Percentiles rank a stretch among this genome's conserved stretches.
These are phyloP conservation scores for Cremastinae sp. DNA, from an alignment of 2,888 invertebrate genomes.

Conservation along the genomic window DNA sequence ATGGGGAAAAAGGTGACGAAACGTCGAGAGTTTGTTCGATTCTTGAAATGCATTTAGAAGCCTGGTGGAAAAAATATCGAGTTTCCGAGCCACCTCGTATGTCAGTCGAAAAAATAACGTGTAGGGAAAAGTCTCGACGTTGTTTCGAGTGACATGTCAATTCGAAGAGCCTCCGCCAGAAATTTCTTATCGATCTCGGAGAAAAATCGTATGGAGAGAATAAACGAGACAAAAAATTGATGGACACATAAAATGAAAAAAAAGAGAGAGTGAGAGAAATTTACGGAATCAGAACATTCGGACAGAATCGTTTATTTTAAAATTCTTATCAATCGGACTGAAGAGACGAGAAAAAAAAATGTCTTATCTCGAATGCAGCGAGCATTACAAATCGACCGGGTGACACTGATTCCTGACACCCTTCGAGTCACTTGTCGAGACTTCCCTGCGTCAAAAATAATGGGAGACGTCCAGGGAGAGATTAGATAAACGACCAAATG, in stretches of 20 bases:
- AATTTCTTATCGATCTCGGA: not conserved
- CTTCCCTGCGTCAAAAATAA: constrained; percentile 11
- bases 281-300: not conserved
- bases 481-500: constrained; percentile 64
- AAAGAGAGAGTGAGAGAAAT: constrained; percentile 11
- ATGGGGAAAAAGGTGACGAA: constrained; percentile 40
- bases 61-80: constrained; percentile 29
- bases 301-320: constrained; percentile 17
- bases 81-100: constrained; percentile 14
- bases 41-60: constrained; percentile 44
- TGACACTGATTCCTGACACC: constrained; percentile 23
- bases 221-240: too few species aligned
- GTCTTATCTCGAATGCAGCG: constrained; percentile 14
- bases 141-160: too few species aligned
- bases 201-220: constrained; percentile 17
- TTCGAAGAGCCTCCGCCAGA: too few species aligned
- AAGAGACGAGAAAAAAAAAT: constrained; percentile 9
- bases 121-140: not conserved
- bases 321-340: constrained; percentile 25
- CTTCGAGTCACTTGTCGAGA: constrained; percentile 6
- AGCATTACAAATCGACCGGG: constrained; percentile 30
- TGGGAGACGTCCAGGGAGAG: constrained; percentile 33
- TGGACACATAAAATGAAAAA: too few species aligned
- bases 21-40: constrained; percentile 16
- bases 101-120: constrained; percentile 5